A percentile compares a stretch with the other conserved stretches of the same genome.
Evolutionary conservation across 2,797 vertebrate species (phyloP).

Genomic region (Poeciliopsis turneri): DNA sequence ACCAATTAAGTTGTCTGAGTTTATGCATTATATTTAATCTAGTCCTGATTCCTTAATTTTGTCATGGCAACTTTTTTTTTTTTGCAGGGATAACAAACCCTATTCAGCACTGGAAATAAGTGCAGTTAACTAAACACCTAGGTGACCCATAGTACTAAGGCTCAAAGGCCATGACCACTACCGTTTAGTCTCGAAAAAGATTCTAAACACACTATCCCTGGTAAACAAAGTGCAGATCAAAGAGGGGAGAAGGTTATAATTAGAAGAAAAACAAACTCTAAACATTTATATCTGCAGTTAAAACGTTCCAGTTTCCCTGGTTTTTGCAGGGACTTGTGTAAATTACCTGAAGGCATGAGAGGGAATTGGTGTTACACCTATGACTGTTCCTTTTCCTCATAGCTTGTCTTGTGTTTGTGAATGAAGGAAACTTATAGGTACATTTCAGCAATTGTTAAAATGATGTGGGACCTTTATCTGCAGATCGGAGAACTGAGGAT

Average conservation of each 20-base stretch:
- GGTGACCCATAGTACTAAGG: neutral
- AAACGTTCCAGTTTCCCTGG: neutral
- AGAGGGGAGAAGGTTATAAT: neutral
- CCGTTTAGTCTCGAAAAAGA: neutral
- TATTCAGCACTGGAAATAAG: neutral
- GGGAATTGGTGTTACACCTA: neutral
- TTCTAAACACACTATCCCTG: neutral
- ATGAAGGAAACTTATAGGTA: neutral
- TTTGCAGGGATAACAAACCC: neutral
- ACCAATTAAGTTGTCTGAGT: too few relatives aligned
- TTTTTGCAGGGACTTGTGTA: neutral
- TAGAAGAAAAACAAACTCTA: neutral
- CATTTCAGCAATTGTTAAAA: neutral
- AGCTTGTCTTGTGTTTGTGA: neutral
- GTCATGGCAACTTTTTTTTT: neutral
- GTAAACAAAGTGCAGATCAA: neutral
- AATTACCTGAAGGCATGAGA: neutral
- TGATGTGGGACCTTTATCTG: neutral
- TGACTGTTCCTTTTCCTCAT: neutral
- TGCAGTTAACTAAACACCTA: neutral
- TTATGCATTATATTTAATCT: neutral
- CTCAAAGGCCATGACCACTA: neutral
- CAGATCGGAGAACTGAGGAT: neutral
- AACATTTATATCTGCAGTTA: neutral
- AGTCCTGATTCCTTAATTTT: neutral